These are phyloP conservation scores for Andrena haemorrhoa DNA, from an alignment of 2,888 invertebrate genomes.

Conservation along the genomic window DNA sequence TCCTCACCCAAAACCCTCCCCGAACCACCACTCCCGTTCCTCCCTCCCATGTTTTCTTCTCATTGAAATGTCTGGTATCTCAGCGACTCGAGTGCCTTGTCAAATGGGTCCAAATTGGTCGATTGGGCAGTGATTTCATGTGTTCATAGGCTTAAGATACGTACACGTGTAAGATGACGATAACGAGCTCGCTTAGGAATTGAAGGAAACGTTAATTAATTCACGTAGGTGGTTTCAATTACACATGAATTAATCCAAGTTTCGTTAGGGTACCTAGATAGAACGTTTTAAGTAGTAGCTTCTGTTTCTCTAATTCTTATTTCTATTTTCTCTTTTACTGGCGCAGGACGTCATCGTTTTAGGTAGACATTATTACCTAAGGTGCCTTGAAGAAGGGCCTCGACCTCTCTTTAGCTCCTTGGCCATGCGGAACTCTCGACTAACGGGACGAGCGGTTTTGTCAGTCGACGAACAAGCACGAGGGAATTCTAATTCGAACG, in stretches of 20 bases:
- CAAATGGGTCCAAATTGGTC: constrained; percentile 83
- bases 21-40: constrained; percentile 10
- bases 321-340: constrained; percentile 72
- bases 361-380: constrained; percentile 75
- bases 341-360: constrained; percentile 83
- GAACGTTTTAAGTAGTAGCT: constrained; percentile 76
- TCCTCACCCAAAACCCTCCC: neutral
- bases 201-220: constrained; percentile 61
- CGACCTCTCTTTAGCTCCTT: constrained; percentile 76
- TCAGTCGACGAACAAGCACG: constrained; percentile 22
- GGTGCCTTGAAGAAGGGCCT: constrained; percentile 80
- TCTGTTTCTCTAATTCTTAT: constrained; percentile 72
- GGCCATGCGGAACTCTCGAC: constrained; percentile 38
- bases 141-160: constrained; percentile 84
- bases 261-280: constrained; percentile 70
- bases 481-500: neutral
- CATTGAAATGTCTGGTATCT: constrained; percentile 53
- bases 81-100: constrained; percentile 81
- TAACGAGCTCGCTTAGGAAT: constrained; percentile 76
- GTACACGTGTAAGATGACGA: constrained; percentile 75
- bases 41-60: neutral
- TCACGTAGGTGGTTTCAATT: constrained; percentile 69
- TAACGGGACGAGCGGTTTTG: constrained; percentile 17
- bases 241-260: constrained; percentile 69
- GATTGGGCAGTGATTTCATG: constrained; percentile 85